These are phyloP conservation scores for Aix galericulata DNA, from an alignment of 2,113 vertebrate species.

Conservation along the genomic window DNA sequence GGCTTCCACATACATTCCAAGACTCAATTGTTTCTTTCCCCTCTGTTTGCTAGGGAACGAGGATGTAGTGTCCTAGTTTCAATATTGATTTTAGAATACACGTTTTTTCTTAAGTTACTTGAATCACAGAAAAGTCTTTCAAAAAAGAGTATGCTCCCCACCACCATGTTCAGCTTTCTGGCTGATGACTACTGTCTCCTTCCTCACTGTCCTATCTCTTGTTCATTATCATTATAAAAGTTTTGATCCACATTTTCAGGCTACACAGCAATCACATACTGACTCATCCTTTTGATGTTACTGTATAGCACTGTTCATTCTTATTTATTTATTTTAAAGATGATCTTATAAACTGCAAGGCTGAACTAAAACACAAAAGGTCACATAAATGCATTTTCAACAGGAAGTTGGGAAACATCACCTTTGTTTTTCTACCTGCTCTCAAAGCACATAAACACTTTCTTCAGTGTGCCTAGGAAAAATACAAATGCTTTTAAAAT, in stretches of 20 bases:
- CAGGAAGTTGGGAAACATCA: neutral
- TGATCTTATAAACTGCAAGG: neutral
- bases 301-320: neutral
- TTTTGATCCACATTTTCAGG: constrained; percentile 4
- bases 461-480: neutral
- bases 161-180: neutral
- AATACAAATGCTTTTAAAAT: neutral
- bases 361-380: neutral
- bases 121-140: neutral
- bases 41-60: neutral
- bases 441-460: neutral
- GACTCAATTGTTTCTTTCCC: neutral
- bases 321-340: neutral
- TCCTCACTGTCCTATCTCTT: neutral
- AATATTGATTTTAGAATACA: neutral
- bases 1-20: neutral
- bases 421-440: neutral
- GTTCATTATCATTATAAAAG: neutral
- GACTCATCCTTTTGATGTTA: neutral
- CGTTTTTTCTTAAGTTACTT: neutral
- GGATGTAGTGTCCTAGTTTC: neutral
- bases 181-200: neutral
- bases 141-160: neutral
- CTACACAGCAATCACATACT: neutral
- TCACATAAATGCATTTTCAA: neutral